phyloP scores from a whole-genome alignment of 2,797 vertebrate species.

The Manis crassicaudata region DNA sequence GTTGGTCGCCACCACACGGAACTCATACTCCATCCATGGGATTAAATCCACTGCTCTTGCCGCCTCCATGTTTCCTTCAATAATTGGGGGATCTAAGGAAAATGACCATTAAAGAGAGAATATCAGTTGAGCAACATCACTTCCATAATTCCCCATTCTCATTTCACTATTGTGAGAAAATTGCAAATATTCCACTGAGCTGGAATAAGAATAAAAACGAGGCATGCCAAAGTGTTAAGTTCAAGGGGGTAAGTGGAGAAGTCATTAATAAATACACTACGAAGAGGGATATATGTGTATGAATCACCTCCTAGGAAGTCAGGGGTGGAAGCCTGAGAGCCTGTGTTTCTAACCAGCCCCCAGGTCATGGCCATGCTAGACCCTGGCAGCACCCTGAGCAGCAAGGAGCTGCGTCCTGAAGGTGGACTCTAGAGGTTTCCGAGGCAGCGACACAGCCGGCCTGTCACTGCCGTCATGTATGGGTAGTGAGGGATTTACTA shows the following conservation, averaged over 20 bases:
- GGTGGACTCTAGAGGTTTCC: not conserved
- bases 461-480: not conserved
- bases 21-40: conserved; percentile 98
- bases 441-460: not conserved
- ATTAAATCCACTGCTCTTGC: conserved; percentile 92
- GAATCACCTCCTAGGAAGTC: not conserved
- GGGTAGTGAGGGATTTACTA: not conserved
- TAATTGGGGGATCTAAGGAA: conserved; percentile 89
- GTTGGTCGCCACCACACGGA: conserved; percentile 96
- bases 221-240: conserved; percentile 30
- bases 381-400: not conserved
- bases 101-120: conserved; percentile 25
- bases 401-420: not conserved
- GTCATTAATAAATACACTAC: not conserved
- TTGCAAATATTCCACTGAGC: not conserved
- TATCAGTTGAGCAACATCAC: not conserved
- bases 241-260: not conserved
- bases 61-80: conserved; percentile 95
- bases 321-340: not conserved
- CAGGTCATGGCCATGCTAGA: not conserved
- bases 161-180: conserved; percentile 9
- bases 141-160: not conserved
- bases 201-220: not conserved
- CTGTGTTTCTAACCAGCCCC: not conserved
- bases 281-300: not conserved